Base-by-base conservation (phyloP, 2,113 vertebrate genomes). In the Equus przewalskii region DNA sequence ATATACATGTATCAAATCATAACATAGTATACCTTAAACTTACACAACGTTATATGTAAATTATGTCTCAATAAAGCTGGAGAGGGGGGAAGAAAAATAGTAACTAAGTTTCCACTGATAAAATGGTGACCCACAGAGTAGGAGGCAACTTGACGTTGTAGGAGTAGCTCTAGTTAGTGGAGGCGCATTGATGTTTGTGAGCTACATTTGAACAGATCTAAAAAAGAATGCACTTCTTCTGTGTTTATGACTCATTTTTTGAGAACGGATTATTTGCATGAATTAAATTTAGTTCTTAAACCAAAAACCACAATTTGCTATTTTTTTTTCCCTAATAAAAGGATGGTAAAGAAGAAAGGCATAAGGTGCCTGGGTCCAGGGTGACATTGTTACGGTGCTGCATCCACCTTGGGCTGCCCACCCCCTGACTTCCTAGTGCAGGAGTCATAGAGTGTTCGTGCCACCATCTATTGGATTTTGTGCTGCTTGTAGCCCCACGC, bases 221-320 rank as follows among this genome's bases (percentile, higher is more conserved):
- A 70, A 97, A 28, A 73, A 75, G 80, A n/a, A 72, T 5, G 30
- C 9, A 8, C 26, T 76, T 51, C 36, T n/a, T 76, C 8, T 16
- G 16, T 79, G 51, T 62, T 67, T 54, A 19, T 60, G 64, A 89
- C 49, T 89, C 90, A 60, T 33, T 44, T 60, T 95, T 60, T 51
- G 24, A 93, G 58, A 19, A n/a, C 51, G 44, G 33, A 49, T 65
- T 62, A 83, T 49, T 65, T 87, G 51, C 54, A 13, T n/a, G 36
- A 49, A 58, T 70, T 65, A 44, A 33, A n/a, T 91, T 30, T 64
- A 80, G 56, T 56, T 56, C 81, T 90, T 96, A 91, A 70, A 78
- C 83, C 30, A 69, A 75, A 94, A 90, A 3, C n/a, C 36, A 49
- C 15, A 41, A 18, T 58, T 83, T 65, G 44, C 46, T 44, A 22